These are phyloP conservation scores for Octodonta nipae DNA, from an alignment of 2,888 invertebrate genomes.

Conservation along the genomic window DNA sequence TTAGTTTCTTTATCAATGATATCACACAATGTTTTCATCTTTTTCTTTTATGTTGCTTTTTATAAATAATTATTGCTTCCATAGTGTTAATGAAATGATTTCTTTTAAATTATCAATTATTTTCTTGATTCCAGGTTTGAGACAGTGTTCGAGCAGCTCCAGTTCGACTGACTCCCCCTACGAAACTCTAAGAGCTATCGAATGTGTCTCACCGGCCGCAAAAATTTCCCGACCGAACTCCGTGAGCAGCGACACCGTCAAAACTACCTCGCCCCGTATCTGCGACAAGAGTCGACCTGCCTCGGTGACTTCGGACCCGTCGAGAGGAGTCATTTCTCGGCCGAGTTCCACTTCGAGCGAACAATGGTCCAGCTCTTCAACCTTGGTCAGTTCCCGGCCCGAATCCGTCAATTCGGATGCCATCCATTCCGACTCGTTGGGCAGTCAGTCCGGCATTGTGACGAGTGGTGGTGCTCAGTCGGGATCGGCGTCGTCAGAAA, in stretches of 20 bases:
- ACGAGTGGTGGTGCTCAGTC: background rate
- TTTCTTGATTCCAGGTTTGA: slow-evolving; percentile 7
- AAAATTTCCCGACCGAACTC: slow-evolving; percentile 31
- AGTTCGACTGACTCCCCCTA: slow-evolving; percentile 11
- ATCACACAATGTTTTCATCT: too few species aligned
- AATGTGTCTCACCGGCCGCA: slow-evolving; percentile 20
- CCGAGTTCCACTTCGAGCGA: slow-evolving; percentile 33
- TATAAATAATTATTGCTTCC: too few species aligned
- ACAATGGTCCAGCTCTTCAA: slow-evolving; percentile 29
- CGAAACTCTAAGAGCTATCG: slow-evolving; percentile 8
- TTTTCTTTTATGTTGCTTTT: too few species aligned
- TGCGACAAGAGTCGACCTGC: slow-evolving; percentile 26
- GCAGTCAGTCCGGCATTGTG: too few species aligned
- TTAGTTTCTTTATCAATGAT: too few species aligned
- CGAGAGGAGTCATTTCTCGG: slow-evolving; percentile 21
- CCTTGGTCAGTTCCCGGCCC: slow-evolving; percentile 31
- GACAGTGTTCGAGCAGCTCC: background rate
- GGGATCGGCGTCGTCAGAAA: background rate
- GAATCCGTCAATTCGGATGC: slow-evolving; percentile 29
- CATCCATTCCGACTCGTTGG: slow-evolving; percentile 22
- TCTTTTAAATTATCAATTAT: background rate
- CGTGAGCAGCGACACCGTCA: slow-evolving; percentile 29
- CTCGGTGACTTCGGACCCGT: slow-evolving; percentile 14
- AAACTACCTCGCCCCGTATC: slow-evolving; percentile 20
- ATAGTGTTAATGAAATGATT: too few species aligned